Evolutionary conservation across 2,888 invertebrate species (phyloP).

Genomic region (Zaprionus obscuricornis): DNA sequence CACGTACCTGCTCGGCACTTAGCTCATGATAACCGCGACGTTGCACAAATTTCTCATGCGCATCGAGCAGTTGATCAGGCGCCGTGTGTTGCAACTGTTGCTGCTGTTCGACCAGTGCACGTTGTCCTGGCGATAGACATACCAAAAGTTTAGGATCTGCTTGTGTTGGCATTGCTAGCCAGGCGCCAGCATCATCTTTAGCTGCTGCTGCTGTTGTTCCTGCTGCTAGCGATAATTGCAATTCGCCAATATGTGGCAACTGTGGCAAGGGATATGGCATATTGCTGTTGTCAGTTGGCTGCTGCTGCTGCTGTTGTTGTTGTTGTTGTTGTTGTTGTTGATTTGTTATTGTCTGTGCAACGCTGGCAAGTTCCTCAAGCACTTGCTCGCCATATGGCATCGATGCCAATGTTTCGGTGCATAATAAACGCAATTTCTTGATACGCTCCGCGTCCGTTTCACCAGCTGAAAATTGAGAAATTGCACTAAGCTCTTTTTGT

Average conservation of each 20-base stretch:
- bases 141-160: conserved; percentile 86
- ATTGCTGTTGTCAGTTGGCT: conserved; percentile 38
- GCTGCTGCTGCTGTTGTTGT: conserved; percentile 46
- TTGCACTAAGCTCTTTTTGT: conserved; percentile 48
- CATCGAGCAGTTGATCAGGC: conserved; percentile 86
- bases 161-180: conserved; percentile 87
- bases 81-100: conserved; percentile 80
- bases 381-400: conserved; percentile 89
- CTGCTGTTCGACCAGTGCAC: conserved; percentile 85
- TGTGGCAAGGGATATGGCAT: conserved; percentile 85
- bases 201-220: not conserved
- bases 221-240: conserved; percentile 74
- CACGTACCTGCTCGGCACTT: conserved; percentile 74
- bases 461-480: conserved; percentile 55
- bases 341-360: conserved; percentile 84
- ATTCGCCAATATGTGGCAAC: conserved; percentile 84
- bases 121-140: conserved; percentile 90
- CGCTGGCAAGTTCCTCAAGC: conserved; percentile 87
- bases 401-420: conserved; percentile 86
- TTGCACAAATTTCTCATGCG: conserved; percentile 88
- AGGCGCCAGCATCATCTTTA: conserved; percentile 73
- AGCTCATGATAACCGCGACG: conserved; percentile 86
- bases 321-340: conserved; percentile 23
- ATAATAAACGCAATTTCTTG: conserved; percentile 86
- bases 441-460: conserved; percentile 79